Evolutionary conservation across 2,888 invertebrate species (phyloP), one percentile per base, ranked within the genome.

Genomic region (Lasioglossum morio): DNA sequence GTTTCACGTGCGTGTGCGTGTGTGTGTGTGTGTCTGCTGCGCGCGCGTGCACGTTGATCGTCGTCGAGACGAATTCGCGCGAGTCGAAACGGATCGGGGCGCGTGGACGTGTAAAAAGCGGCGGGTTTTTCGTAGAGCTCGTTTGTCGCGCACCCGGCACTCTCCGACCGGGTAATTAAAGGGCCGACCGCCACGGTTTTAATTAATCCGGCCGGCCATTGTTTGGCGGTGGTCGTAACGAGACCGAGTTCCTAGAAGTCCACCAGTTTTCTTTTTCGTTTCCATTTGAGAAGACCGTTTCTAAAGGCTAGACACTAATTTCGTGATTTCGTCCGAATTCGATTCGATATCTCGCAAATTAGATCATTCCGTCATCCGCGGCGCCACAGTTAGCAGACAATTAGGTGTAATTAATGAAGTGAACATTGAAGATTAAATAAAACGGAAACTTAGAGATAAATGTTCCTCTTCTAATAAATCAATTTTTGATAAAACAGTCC

Each of bases 71-170:
- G 72, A 34, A 66, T 66, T 66, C 75, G 34, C 75, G 63, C 43
- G 60, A 76, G 43, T 46, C 77, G 66, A 66, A 66, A 43, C 63
- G 66, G 70, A 72, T 66, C 34, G 34, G 66, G 30, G 77, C 70
- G 77, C 70, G 77, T 78, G 70, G 70, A 70, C 57, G 77, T 40
- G 77, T 40, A 78, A 78, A 78, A 78, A 78, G 16, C 37, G n/a
- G 19, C 27, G 23, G 70, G 27, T 66, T 37, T 69, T 57, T 57
- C 48, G 27, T 23, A n/a, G 19, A 37, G 1, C 53, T 70, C 53
- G 70, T 78, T 78, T 78, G 77, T 78, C 77, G 70, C 70, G 69
- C 27, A 34, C 43, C 60, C 10, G 57, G 40, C 43, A 63, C 66
- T 46, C 66, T 46, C 77, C 37, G 66, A 27, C 27, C 53, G 48